Base-by-base conservation (phyloP, 2,797 vertebrate genomes). In the Coccyzus lansbergi region DNA sequence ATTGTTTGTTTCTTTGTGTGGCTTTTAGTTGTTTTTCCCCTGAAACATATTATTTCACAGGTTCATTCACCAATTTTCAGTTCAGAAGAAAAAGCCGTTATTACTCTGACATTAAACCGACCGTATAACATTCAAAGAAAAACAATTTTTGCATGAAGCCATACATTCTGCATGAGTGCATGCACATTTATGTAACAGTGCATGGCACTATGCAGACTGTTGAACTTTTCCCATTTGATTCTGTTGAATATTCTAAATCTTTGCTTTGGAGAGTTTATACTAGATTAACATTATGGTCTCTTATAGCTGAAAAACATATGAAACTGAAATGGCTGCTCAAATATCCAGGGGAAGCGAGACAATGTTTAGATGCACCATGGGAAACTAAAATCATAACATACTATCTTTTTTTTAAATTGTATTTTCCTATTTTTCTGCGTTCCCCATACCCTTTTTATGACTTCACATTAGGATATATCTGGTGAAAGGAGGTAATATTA, bases 311-410 rank as follows among this genome's bases (percentile, higher is more conserved):
- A 68, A 59, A 82, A 48, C 2, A 13, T 15, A n/a, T 2, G 3
- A 25, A 76, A 52, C 48, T 49, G 17, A 87, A 60, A 33, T 52
- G 21, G 4, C 4, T 60, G 5, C 42, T 69, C 36, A 83, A 11
- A 52, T 72, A 90, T 17, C 15, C 29, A 26, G 33, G 51, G 17
- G 5, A 56, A 64, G 16, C 6, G 88, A 60, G 11, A 19, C 2
- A 4, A 60, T 22, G 9, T 6, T 86, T 76, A 0, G 0, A 31
- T 44, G 3, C 60, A 31, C 7, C 22, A 76, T 12, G 52, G 49
- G 55, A 85, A 52, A 80, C 10, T 12, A 15, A 75, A 82, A 59
- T 17, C 26, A n/a, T 31, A 68, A 4, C 24, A 44, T 20, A 21
- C 3, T 18, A 22, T 16, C 2, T 38, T n/a, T 34, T 48, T 48